These are phyloP conservation scores for Papilio glaucus DNA, from an alignment of 1,140 invertebrate species.

Conservation along the genomic window DNA sequence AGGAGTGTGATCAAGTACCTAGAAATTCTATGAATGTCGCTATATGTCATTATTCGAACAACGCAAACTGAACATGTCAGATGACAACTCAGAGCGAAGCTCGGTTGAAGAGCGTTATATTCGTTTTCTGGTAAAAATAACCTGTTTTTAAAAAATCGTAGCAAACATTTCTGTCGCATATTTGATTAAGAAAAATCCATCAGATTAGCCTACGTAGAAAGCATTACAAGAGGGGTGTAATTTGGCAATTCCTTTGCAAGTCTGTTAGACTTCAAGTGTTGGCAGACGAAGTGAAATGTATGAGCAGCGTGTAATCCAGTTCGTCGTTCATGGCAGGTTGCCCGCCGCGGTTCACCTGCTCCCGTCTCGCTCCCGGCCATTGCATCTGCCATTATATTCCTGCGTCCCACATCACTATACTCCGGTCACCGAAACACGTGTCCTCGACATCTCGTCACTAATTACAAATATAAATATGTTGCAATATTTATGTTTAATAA, in stretches of 20 bases:
- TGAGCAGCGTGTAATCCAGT: not conserved
- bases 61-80: no score
- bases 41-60: no score
- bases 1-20: no score
- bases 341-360: slow-evolving; percentile 55
- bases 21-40: no score
- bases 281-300: slow-evolving; percentile 18
- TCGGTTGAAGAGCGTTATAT: no score
- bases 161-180: no score
- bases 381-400: slow-evolving; percentile 59
- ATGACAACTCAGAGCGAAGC: no score
- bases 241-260: slow-evolving; percentile 11
- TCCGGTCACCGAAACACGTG: slow-evolving; percentile 65
- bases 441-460: slow-evolving; percentile 45
- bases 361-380: slow-evolving; percentile 43
- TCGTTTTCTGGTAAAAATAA: no score
- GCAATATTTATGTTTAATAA: slow-evolving; percentile 18
- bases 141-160: no score
- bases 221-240: not conserved
- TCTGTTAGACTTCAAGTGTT: not conserved
- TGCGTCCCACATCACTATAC: slow-evolving; percentile 64
- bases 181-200: not conserved
- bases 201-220: not conserved
- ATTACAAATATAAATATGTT: slow-evolving; percentile 40
- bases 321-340: slow-evolving; percentile 43